Base-by-base conservation (phyloP, 2,888 invertebrate species). In the Gortyna flavago region DNA sequence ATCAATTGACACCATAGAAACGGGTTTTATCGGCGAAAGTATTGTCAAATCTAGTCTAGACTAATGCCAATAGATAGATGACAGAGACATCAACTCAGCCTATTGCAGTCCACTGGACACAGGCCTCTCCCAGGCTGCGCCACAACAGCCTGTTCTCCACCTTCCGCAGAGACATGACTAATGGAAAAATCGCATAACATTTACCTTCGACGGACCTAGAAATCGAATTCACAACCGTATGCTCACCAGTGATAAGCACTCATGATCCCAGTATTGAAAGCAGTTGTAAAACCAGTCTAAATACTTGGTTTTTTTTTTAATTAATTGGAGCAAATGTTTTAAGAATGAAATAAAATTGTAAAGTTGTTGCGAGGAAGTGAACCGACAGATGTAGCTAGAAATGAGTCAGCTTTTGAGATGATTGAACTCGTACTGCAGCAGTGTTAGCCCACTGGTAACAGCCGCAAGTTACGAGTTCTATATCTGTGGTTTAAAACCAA, bases 321-420 rank as follows among this genome's bases (percentile, higher is more conserved):
- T 62, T 8, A 44, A 11, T 25, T 35, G 11, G 35, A 77, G 29
- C 54, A 57, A 48, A 38, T 35, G 7, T n/a, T 69, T 61, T 61
- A 57, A 69, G 64, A 83, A 74, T 82, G 74, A 51, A 75, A 75
- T 59, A 72, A 78, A 70, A 72, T 38, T 29, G 1, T 8, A 48
- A 66, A 61, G 32, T 9, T 54, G 25, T 21, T 25, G 41, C 35
- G 32, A 81, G 59, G 69, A 74, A 69, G 54, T 62, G 1, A 66
- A 81, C 65, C 51, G 32, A 67, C 65, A 64, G 38, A 32, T 61
- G 35, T 29, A 21, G 44, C 62, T 70, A 48, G 59, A 41, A 21
- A 61, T 78, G 79, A 83, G 25, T 78, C 62, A 78, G 54, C 4
- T 41, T 51, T 72, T 18, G 16, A 41, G 32, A 61, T 81, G 5